These are phyloP conservation scores for Rhabdomys dilectus DNA, from an alignment of 2,113 vertebrate species.

Conservation along the genomic window DNA sequence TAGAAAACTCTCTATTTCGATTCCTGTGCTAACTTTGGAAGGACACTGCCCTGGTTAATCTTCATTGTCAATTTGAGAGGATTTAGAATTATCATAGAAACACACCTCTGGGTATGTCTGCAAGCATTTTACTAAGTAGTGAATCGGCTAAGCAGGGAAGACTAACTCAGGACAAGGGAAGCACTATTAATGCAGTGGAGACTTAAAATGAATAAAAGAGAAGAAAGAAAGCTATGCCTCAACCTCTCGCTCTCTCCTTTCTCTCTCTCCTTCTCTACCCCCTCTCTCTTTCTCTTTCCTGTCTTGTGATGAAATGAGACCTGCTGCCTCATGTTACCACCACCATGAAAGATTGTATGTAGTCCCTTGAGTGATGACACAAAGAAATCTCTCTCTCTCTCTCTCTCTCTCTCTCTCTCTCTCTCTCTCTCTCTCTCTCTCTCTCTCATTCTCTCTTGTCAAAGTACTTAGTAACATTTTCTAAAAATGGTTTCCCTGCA, in stretches of 20 bases:
- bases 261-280: no score
- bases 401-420: not conserved
- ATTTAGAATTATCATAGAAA: not conserved
- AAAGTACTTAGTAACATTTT: not conserved
- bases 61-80: not conserved
- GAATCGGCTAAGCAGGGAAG: not conserved
- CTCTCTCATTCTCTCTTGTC: not conserved
- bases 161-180: not conserved
- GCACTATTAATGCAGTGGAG: no score
- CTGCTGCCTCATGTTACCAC: no score
- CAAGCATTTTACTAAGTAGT: not conserved
- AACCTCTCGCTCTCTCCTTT: no score
- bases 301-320: no score
- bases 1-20: not conserved
- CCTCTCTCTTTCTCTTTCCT: not conserved
- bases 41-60: not conserved
- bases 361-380: no score
- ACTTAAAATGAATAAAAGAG: not conserved
- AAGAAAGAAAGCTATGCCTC: not conserved
- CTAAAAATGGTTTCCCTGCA: conserved; percentile 24
- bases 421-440: not conserved
- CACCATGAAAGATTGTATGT: not conserved
- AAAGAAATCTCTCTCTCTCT: not conserved
- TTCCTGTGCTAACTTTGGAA: not conserved
- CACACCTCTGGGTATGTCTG: not conserved